Percentiles rank a stretch among this genome's conserved stretches.
Evolutionary conservation across 2,888 invertebrate genomes (phyloP).

Genomic region (Synanthedon tipuliformis): DNA sequence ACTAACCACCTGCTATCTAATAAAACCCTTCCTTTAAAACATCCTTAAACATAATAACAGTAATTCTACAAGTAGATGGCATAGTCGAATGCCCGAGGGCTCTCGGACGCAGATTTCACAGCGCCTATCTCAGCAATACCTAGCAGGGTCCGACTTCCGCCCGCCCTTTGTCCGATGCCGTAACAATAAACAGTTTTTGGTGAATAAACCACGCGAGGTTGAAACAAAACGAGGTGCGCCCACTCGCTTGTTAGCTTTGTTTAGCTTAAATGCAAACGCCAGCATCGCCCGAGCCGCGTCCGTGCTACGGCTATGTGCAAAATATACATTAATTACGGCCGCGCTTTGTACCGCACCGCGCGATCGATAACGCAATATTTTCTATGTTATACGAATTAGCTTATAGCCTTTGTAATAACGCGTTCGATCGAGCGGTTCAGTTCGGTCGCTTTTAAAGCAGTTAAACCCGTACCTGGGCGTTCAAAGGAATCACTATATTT

Average conservation of each 20-base stretch:
- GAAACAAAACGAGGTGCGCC: slow-evolving; percentile 2
- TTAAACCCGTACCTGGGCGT: slow-evolving; percentile 13
- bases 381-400: slow-evolving; percentile 5
- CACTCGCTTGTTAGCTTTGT: slow-evolving; percentile 3
- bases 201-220: slow-evolving; percentile 10
- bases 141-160: slow-evolving; percentile 15
- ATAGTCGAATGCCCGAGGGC: slow-evolving; percentile 4
- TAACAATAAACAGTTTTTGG: slow-evolving; percentile 19
- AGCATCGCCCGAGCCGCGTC: neutral
- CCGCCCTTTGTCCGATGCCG: slow-evolving; percentile 27
- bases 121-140: slow-evolving; percentile 25
- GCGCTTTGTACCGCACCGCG: neutral
- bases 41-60: no score
- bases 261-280: slow-evolving; percentile 1
- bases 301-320: neutral
- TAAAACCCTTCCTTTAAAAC: no score
- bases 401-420: slow-evolving; percentile 9
- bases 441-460: slow-evolving; percentile 15
- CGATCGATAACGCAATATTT: neutral
- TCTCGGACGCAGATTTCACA: slow-evolving; percentile 40
- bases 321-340: neutral
- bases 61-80: neutral
- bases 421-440: slow-evolving; percentile 16
- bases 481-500: slow-evolving; percentile 29
- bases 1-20: no score